Base-by-base conservation (phyloP, 2,888 invertebrate genomes). In the Oegoconia quadripuncta region DNA sequence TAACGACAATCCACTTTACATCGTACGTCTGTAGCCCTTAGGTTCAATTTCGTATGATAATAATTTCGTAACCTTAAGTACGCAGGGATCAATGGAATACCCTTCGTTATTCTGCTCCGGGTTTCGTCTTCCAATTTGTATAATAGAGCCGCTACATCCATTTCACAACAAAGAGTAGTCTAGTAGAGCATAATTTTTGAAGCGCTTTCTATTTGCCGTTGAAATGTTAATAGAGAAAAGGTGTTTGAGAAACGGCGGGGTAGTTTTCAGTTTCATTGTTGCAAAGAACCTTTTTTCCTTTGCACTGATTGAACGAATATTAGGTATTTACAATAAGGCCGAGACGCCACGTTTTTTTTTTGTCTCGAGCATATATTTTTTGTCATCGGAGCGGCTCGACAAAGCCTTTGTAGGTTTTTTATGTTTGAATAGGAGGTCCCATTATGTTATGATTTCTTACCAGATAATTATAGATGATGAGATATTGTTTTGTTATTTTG, bases 211-310 rank as follows among this genome's bases (percentile, higher is more conserved):
- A 64, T 66, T 72, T 44, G 8, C 25, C 12, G 33, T 22, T 41
- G 33, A 22, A 17, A 31, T 9, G 43, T 34, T 29, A 48, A 55
- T n/a, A n/a, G n/a, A 49, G 64, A 61, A 75, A 78, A 79, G 74
- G 74, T 73, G 71, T 64, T 66, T 50, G 5, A 66, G 52, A 50
- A 55, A 44, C 57, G 57, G 53, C 55, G 51, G 64, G 64, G 63
- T 67, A 68, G 66, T 80, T 67, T 82, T 78, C 82, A 79, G 68
- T 61, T 59, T 65, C 65, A 75, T 79, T 80, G 79, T 80, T 62
- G 25, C 8, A 52, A 37, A 40, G 56, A 59, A 56, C 63, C 62
- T 69, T 72, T n/a, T n/a, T 75, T 66, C 64, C 60, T 55, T 60
- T 48, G 50, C 45, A 42, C 42, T 44, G 48, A 65, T 70, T 59